These are phyloP conservation scores for Pentalonia nigronervosa DNA, from an alignment of 1,140 invertebrate genomes.

Conservation along the genomic window DNA sequence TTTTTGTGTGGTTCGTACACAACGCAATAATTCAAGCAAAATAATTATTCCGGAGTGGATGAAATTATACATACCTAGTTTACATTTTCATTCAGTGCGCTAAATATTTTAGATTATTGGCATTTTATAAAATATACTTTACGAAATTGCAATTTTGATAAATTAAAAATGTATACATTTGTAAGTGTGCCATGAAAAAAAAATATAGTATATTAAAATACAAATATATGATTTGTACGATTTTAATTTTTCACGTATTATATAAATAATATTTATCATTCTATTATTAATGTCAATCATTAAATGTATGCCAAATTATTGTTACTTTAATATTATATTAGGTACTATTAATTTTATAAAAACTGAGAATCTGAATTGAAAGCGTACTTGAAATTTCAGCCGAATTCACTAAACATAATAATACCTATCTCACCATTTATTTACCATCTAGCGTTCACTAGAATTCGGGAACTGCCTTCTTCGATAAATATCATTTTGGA, in stretches of 20 bases:
- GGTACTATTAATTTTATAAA: too few relatives aligned
- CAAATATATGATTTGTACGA: not conserved
- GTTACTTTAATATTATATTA: too few relatives aligned
- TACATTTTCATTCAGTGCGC: not conserved
- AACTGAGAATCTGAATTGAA: too few relatives aligned
- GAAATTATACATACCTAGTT: not conserved
- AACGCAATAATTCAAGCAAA: not conserved
- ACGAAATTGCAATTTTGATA: not conserved
- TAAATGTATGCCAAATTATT: too few relatives aligned
- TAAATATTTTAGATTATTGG: not conserved
- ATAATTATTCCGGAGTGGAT: not conserved
- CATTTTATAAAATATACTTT: not conserved
- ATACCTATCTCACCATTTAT: too few relatives aligned
- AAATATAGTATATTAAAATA: not conserved
- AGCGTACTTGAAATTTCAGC: not conserved
- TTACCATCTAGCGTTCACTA: too few relatives aligned
- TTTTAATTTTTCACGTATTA: not conserved
- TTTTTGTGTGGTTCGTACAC: not conserved
- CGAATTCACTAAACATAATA: not conserved
- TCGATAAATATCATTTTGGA: not conserved
- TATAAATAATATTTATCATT: not conserved
- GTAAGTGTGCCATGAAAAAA: not conserved
- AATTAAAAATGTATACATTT: not conserved
- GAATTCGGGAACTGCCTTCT: too few relatives aligned
- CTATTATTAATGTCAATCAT: not conserved